Evolutionary conservation across 2,888 invertebrate genomes (phyloP).

Genomic region (Dasypolia templi): DNA sequence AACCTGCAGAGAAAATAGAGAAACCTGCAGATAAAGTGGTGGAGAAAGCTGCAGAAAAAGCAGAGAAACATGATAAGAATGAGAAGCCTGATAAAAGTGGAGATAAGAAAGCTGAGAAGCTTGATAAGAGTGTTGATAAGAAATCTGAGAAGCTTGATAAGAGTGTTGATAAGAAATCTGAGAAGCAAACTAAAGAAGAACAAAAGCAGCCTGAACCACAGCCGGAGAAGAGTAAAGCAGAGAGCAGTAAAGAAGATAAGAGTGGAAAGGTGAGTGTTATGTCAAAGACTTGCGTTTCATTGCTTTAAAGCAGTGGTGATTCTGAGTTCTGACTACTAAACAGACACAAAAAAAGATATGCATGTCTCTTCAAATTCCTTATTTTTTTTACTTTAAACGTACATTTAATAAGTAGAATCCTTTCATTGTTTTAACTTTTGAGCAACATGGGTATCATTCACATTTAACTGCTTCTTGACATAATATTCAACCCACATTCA

Average conservation of each 20-base stretch:
- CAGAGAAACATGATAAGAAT: constrained; percentile 49
- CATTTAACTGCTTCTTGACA: background rate
- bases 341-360: background rate
- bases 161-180: constrained; percentile 48
- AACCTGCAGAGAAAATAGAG: constrained; percentile 68
- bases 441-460: background rate
- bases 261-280: constrained; percentile 75
- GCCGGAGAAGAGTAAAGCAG: constrained; percentile 69
- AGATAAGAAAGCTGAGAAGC: constrained; percentile 50
- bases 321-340: background rate
- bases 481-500: constrained; percentile 15
- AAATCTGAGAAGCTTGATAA: constrained; percentile 56
- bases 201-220: constrained; percentile 60
- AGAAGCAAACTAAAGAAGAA: constrained; percentile 55
- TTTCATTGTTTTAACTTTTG: background rate
- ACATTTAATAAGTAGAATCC: background rate
- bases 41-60: constrained; percentile 62
- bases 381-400: background rate
- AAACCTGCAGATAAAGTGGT: constrained; percentile 56
- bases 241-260: constrained; percentile 75
- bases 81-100: constrained; percentile 61
- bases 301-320: background rate
- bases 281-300: background rate
- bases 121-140: constrained; percentile 49
- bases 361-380: background rate